Percentiles rank a stretch among this genome's conserved stretches.
These are phyloP conservation scores for Phrynocephalus vlangalii DNA, from an alignment of 2,797 vertebrate genomes.

Conservation along the genomic window DNA sequence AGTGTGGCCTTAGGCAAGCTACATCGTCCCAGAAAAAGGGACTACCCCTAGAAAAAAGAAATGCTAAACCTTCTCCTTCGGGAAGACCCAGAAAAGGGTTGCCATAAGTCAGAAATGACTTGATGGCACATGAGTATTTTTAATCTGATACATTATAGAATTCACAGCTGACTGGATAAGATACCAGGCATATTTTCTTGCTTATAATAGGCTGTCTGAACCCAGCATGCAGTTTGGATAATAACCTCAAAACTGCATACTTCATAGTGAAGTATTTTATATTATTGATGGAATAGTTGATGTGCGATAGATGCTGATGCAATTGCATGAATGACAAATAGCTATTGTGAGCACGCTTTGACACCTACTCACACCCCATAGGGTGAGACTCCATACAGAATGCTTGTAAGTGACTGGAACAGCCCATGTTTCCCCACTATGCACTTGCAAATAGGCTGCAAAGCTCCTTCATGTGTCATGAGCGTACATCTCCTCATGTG, in stretches of 20 bases:
- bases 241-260: neutral
- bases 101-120: no score
- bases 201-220: neutral
- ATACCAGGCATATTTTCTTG: neutral
- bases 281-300: neutral
- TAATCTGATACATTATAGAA: neutral
- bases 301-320: neutral
- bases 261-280: neutral
- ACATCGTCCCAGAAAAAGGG: no score
- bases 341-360: neutral
- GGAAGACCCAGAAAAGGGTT: no score
- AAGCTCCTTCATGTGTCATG: neutral
- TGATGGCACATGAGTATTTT: no score
- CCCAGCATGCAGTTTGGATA: neutral
- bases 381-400: constrained; percentile 13
- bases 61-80: no score
- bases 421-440: neutral
- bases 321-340: neutral
- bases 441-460: neutral
- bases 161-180: neutral
- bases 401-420: neutral
- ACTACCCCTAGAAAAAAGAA: no score
- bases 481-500: neutral
- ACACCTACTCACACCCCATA: neutral
- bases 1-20: no score